Conservation (phyloP, 2,113 vertebrate species). For the Grallaria varia region DNA sequence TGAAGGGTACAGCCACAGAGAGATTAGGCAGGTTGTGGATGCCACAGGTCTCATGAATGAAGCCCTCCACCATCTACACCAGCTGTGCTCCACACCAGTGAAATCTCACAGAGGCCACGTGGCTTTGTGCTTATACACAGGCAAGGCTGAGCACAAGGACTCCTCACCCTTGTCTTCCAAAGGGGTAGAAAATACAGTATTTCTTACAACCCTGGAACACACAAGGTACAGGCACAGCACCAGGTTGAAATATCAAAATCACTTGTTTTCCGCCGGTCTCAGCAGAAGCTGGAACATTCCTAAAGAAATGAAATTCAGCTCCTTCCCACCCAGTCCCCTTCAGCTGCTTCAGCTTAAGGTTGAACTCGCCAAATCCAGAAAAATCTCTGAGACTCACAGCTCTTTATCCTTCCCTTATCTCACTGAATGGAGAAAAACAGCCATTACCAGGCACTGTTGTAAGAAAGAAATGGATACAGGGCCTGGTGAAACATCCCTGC, state of each 20-base stretch:
- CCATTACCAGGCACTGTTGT: not conserved
- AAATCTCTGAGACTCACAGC: not conserved
- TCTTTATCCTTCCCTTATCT: not conserved
- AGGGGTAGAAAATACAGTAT: not conserved
- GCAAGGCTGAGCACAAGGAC: not conserved
- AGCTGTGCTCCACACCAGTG: not conserved
- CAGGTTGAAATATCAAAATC: not conserved
- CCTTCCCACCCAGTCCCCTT: not conserved
- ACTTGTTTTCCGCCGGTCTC: not conserved
- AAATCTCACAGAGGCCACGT: not conserved
- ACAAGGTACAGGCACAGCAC: accelerated
- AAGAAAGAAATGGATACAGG: not conserved
- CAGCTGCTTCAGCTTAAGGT: not conserved
- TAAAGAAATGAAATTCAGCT: not conserved
- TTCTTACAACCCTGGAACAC: not conserved
- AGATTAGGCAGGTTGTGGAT: not conserved
- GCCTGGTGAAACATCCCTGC: not conserved
- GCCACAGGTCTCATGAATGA: not conserved
- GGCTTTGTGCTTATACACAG: not conserved
- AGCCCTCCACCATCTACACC: not conserved
- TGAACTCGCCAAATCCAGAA: not conserved
- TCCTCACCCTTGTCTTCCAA: not conserved
- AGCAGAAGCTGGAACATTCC: not conserved
- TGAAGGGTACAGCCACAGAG: not conserved
- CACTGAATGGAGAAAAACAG: not conserved